A percentile compares a stretch with the other conserved stretches of the same genome.
Evolutionary conservation across 2,113 vertebrate genomes (phyloP).

Genomic region (Dasypus novemcinctus): DNA sequence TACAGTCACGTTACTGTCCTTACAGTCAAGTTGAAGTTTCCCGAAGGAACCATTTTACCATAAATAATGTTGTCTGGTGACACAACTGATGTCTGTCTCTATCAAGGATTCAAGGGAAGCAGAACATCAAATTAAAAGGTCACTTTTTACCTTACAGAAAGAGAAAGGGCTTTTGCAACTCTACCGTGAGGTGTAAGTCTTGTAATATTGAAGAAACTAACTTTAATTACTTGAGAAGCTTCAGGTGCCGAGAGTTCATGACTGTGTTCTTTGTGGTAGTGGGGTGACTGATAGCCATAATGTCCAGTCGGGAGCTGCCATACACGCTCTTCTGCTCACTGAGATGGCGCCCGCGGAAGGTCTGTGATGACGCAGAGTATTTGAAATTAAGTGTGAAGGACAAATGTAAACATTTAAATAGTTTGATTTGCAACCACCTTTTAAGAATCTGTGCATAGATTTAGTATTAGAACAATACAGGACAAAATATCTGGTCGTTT

Average conservation of each 20-base stretch:
- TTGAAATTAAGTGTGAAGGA: neutral
- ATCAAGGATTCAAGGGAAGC: neutral
- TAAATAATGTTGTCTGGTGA: neutral
- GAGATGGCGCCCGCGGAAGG: neutral
- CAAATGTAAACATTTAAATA: neutral
- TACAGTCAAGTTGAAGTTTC: neutral
- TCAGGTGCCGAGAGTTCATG: neutral
- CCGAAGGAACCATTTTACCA: neutral
- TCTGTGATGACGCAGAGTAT: neutral
- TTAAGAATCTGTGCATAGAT: neutral
- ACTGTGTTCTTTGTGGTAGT: neutral
- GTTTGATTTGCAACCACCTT: neutral
- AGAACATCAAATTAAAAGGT: neutral
- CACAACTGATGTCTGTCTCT: neutral
- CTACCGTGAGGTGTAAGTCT: neutral
- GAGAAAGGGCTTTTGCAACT: too few relatives aligned
- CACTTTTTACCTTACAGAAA: neutral
- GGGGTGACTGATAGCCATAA: neutral
- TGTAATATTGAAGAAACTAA: neutral
- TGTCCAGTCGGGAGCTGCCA: neutral
- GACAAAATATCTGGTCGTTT: neutral
- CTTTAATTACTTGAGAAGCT: neutral
- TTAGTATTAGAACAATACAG: neutral
- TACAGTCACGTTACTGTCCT: neutral
- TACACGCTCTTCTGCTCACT: neutral